Conservation (phyloP, 1,140 invertebrate genomes). For the Ceratina calcarata region DNA sequence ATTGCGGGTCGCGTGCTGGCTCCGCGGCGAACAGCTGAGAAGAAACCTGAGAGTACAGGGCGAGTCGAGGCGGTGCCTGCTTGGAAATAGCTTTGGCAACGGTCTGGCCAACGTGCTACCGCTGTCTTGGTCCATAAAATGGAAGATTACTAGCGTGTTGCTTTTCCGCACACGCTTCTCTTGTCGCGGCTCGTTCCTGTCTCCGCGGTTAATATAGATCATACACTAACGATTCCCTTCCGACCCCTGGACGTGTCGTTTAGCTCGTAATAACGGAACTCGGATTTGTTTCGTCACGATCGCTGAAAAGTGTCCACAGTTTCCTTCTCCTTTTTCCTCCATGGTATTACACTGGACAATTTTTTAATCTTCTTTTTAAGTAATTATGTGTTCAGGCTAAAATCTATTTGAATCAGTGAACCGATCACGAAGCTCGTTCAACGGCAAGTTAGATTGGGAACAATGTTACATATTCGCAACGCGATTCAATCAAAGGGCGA, state of each 20-base stretch:
- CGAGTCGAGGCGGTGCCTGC: constrained; percentile 19
- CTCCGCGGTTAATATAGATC: constrained; percentile 32
- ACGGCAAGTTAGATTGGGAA: too few species aligned
- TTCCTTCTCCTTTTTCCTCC: too few species aligned
- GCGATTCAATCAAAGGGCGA: not conserved
- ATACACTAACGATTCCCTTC: constrained; percentile 34
- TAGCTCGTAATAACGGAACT: constrained; percentile 29
- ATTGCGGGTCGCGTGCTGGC: constrained; percentile 12
- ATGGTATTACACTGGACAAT: not conserved
- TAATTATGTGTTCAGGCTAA: too few species aligned
- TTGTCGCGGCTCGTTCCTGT: constrained; percentile 30
- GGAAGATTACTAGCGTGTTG: constrained; percentile 49
- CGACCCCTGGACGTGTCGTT: constrained; percentile 9
- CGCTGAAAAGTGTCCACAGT: not conserved
- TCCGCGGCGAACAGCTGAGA: constrained; percentile 34
- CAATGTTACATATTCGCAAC: constrained; percentile 7
- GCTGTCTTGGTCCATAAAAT: constrained; percentile 46
- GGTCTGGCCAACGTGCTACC: constrained; percentile 11
- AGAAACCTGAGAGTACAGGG: constrained; percentile 35
- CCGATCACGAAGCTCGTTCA: too few species aligned
- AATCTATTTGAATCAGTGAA: too few species aligned
- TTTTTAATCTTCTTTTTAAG: too few species aligned
- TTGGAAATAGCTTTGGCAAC: constrained; percentile 54
- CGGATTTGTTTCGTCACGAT: not conserved
- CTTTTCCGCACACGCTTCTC: constrained; percentile 35